Evolutionary conservation across 2,888 invertebrate genomes (phyloP), one percentile per base, ranked within the genome.

Genomic region (Malthinus seriepunctatus): DNA sequence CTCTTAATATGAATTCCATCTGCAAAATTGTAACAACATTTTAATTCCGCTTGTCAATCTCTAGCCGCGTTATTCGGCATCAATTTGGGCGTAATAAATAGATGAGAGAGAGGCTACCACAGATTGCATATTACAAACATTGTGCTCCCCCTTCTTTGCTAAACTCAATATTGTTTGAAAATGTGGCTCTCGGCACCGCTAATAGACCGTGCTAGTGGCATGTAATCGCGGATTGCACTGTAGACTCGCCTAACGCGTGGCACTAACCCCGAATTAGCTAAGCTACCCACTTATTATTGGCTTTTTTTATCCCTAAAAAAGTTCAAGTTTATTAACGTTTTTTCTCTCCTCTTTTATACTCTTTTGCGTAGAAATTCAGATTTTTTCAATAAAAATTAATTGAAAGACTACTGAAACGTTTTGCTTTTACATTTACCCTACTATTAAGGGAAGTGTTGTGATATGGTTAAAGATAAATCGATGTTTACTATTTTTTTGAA

Each of bases 161-260:
- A 49, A 57, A 57, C 61, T 56, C 61, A 61, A 61, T 61, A 57
- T 61, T 53, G 61, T 57, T 61, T 45, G 56, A 55, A 60, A 60
- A 60, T 51, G 59, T 52, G 55, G 53, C 59, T 42, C 58, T 50
- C 52, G 52, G 45, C 54, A 56, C 56, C 52, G 59, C 59, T 62
- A 62, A 62, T 62, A 59, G 62, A 59, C 56, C 62, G 59, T 62
- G 51, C 53, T 56, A 59, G 62, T 59, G 59, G 59, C 59, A 57
- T 62, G 62, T 56, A 62, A 59, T 62, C 59, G 57, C 54, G 54
- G 58, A 54, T 57, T 62, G 63, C 67, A 63, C 64, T 64, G 23
- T 63, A 55, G 63, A 55, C 63, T 62, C 60, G 66, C 51, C 49
- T 56, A 64, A 56, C 62, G 60, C 66, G 65, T 67, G 62, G 69